A percentile compares a stretch with the other conserved stretches of the same genome.
Evolutionary conservation across 2,113 vertebrate species (phyloP).

Genomic region (Gymnocephalus cernua): DNA sequence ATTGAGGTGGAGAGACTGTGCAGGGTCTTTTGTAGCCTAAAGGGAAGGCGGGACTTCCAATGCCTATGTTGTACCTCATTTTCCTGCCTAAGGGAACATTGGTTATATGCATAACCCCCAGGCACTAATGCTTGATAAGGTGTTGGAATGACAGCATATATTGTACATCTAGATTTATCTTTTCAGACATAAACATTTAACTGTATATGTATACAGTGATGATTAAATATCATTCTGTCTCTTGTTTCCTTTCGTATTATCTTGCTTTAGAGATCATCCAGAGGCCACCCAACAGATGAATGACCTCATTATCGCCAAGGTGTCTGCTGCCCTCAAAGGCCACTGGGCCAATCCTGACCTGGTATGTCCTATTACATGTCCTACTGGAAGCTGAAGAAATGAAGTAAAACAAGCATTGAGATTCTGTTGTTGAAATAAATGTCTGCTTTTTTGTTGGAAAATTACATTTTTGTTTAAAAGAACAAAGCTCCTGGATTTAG

Average conservation of each 20-base stretch:
- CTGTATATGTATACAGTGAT: background rate
- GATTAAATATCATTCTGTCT: background rate
- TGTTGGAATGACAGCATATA: background rate
- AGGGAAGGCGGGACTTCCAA: no score
- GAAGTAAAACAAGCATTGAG: background rate
- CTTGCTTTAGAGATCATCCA: slow-evolving; percentile 90
- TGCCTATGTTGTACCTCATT: background rate
- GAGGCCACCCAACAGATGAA: slow-evolving; percentile 99
- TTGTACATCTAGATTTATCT: background rate
- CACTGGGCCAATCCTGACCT: slow-evolving; percentile 98
- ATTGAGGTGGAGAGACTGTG: background rate
- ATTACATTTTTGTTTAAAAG: background rate
- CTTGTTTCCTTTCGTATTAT: background rate
- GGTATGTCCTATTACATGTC: slow-evolving; percentile 82
- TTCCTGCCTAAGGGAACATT: background rate
- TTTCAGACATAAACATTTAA: background rate
- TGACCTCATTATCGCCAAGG: slow-evolving; percentile 96
- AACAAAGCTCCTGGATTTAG: background rate
- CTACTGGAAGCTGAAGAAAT: background rate
- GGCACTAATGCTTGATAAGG: background rate
- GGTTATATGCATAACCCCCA: background rate
- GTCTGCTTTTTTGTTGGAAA: background rate
- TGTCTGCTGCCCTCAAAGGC: slow-evolving; percentile 96
- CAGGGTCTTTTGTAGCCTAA: background rate
- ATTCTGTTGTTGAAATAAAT: background rate